phyloP scores from a whole-genome alignment of 2,888 invertebrate species.

The Agapostemon virescens region DNA sequence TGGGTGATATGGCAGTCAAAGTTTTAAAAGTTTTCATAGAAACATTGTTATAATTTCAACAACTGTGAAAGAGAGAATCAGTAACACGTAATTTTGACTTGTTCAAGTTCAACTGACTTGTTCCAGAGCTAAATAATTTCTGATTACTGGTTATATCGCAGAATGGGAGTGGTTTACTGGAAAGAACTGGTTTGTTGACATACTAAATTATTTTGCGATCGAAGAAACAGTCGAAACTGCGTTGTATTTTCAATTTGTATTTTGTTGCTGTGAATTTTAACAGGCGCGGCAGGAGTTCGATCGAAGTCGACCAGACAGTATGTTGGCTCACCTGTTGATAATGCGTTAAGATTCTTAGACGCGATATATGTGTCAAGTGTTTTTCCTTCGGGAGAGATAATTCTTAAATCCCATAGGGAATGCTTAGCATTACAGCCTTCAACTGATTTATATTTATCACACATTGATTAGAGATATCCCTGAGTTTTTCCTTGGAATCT shows the following conservation, averaged over 20 bases:
- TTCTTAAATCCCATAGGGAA: slow-evolving; percentile 56
- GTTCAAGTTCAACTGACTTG: no score
- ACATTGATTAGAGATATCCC: not conserved
- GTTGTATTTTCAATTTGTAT: not conserved
- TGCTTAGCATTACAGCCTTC: slow-evolving; percentile 9
- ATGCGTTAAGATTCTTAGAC: slow-evolving; percentile 4
- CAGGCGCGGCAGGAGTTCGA: not conserved
- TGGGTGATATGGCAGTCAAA: no score
- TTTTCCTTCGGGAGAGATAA: slow-evolving; percentile 18
- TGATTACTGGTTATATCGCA: no score
- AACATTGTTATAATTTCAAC: no score
- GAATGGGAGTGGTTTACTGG: no score
- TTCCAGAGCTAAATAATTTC: no score
- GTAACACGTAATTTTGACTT: no score
- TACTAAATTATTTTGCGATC: no score
- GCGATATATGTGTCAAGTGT: slow-evolving; percentile 3
- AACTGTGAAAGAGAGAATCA: no score
- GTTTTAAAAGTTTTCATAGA: no score
- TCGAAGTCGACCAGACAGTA: not conserved
- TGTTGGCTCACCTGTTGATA: slow-evolving; percentile 10
- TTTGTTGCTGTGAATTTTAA: not conserved
- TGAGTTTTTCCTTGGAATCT: not conserved
- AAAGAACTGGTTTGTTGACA: no score
- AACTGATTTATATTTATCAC: not conserved
- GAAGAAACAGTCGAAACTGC: no score